Evolutionary conservation across 2,888 invertebrate species (phyloP), one percentile per base, ranked within the genome.

Genomic region (Aromia moschata): DNA sequence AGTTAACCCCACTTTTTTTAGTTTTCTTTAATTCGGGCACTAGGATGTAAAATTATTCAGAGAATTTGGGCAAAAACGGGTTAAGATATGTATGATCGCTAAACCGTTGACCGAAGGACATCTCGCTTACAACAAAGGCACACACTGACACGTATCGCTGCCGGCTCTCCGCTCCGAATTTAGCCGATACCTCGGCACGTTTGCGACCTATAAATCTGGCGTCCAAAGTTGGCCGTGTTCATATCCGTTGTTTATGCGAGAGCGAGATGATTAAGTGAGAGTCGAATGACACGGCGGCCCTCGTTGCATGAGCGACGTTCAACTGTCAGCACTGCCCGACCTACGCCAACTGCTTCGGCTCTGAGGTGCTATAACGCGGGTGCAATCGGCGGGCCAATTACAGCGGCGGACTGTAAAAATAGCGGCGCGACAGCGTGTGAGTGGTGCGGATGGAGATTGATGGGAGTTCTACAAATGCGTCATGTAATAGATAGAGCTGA

Each of bases 321-420:
- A 55, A 30, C 57, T 59, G 60, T 60, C 56, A 56, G 25, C n/a
- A 43, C 12, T 49, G n/a, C 60, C 56, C 49, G 60, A 64, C 64
- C 64, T 64, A 45, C 44, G 58, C 36, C 61, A 64, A 61, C 61
- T 58, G 44, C 64, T 64, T 64, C 64, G 45, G 60, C 56, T 61
- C 37, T 44, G 49, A 52, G 46, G 52, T 52, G 52, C 15, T 31
- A 52, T 30, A 31, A 30, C 30, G 20, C 52, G 30, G 41, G 40
- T 41, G 52, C 41, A 45, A 45, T 45, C 45, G 16, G 31, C 45
- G 25, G 15, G 41, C 52, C 52, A 52, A 49, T 49, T 49, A 37
- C 37, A 37, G 37, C 45, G 17, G 30, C 40, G 52, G 30, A 1
- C 52, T 17, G 52, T 52, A 52, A 52, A 52, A 52, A 52, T 52